Evolutionary conservation across 2,888 invertebrate species (phyloP).

Genomic region (Physocephala rufipes): DNA sequence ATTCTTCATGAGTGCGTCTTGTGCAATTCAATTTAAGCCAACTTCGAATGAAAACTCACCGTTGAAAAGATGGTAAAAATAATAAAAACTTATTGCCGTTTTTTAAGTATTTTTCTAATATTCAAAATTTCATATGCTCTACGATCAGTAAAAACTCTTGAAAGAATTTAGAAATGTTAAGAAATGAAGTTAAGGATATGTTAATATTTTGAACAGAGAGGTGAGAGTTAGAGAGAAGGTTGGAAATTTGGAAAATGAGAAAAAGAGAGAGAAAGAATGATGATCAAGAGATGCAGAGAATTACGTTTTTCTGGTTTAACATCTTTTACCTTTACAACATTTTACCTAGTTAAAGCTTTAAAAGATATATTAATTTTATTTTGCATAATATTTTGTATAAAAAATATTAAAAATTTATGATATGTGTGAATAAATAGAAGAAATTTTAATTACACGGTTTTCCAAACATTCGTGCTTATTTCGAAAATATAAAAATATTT

Average conservation of each 20-base stretch:
- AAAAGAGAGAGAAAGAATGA: background rate
- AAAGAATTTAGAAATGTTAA: constrained; percentile 1
- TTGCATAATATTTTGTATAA: background rate
- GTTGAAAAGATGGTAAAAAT: constrained; percentile 64
- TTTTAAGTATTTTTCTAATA: constrained; percentile 45
- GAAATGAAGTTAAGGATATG: background rate
- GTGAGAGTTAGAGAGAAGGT: too few relatives aligned
- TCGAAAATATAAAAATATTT: too few relatives aligned
- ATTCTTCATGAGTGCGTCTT: background rate
- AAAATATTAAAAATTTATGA: too few relatives aligned
- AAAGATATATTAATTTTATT: constrained; percentile 16
- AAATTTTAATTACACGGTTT: too few relatives aligned
- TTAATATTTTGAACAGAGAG: too few relatives aligned
- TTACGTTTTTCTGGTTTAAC: background rate
- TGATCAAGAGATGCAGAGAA: background rate
- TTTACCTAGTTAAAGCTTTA: constrained; percentile 13
- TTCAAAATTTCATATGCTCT: constrained; percentile 60
- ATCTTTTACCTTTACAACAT: constrained; percentile 13
- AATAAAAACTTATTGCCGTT: constrained; percentile 49
- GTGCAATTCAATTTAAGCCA: background rate
- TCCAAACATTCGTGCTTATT: too few relatives aligned
- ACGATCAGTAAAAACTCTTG: constrained; percentile 51
- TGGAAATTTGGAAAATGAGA: too few relatives aligned
- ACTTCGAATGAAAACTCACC: constrained; percentile 61
- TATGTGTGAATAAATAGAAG: too few relatives aligned